Evolutionary conservation across 1,140 invertebrate species (phyloP).

Genomic region (Heliconius nattereri): DNA sequence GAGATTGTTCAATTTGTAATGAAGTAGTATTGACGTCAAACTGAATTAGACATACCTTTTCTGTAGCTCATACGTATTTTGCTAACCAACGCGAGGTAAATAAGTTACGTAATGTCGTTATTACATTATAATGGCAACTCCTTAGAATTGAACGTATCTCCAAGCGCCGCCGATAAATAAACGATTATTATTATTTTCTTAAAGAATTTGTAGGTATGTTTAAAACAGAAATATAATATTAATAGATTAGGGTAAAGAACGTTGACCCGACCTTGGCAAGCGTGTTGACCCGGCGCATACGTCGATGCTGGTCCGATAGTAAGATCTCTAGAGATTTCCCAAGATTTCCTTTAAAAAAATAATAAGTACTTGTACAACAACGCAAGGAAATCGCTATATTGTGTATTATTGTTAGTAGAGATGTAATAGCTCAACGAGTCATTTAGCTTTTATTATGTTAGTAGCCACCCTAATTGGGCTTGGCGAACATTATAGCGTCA

Average conservation of each 20-base stretch:
- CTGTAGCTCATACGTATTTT: background rate
- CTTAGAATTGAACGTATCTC: background rate
- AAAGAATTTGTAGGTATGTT: background rate
- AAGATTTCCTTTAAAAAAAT: background rate
- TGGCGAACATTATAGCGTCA: slow-evolving; percentile 41
- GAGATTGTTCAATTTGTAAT: slow-evolving; percentile 29
- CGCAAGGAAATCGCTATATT: background rate
- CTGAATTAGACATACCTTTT: background rate
- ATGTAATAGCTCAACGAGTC: background rate
- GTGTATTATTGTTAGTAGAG: background rate
- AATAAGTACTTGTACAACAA: background rate
- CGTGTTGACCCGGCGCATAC: slow-evolving; percentile 70
- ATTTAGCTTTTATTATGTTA: slow-evolving; percentile 9
- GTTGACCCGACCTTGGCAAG: slow-evolving; percentile 63
- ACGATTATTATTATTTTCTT: no score
- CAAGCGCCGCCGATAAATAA: background rate
- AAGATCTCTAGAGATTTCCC: slow-evolving; percentile 27
- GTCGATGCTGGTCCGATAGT: slow-evolving; percentile 56
- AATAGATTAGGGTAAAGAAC: slow-evolving; percentile 48
- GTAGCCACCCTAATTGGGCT: slow-evolving; percentile 7
- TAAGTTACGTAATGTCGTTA: slow-evolving; percentile 13
- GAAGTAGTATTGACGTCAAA: slow-evolving; percentile 33
- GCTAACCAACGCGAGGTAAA: slow-evolving; percentile 18
- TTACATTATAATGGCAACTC: slow-evolving; percentile 10
- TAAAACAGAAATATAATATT: background rate